Base-by-base conservation (phyloP, 2,113 vertebrate genomes). In the Oryzias curvinotus region DNA sequence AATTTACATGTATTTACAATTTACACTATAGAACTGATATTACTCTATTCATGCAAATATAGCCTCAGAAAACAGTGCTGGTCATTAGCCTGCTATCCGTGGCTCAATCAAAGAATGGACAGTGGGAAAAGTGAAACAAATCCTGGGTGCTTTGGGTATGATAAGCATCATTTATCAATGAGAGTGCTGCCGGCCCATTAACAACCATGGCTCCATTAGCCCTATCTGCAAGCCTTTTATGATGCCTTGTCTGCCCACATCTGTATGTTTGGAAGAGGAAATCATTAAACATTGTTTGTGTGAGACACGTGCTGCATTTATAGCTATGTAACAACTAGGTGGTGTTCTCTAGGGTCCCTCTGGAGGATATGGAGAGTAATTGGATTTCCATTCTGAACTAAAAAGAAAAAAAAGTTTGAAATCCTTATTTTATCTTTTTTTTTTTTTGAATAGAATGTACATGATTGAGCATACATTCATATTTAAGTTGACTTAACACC, bases 131-230 rank as follows among this genome's bases (percentile, higher is more conserved):
- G 83, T 86, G 88, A 85, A 87, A 89, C 89, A 89, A 85, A 89
- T 91, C 88, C 87, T 87, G 60, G 77, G 77, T 64, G 80, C 85
- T 83, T 77, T 64, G 78, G 68, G 62, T 68, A 49, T 59, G 89
- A 90, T 91, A 91, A 88, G 83, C 86, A 88, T 90, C 88, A 84
- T 85, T 92, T 91, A 91, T 92, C 91, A 91, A 87, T 48, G 62
- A 73, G 84, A 88, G 88, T 90, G 87, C 87, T 82, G 83, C 87
- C 85, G 61, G 75, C 83, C 91, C 90, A 91, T 91, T 91, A 91
- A 90, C 90, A 91, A 80, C 76, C 88, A 84, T 68, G 52, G 84
- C 79, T 85, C 87, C 91, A 91, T 91, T 90, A 91, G 88, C 83
- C 72, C 87, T 91, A 91, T 91, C 91, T 88, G 79, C 74, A 25